phyloP scores from a whole-genome alignment of 2,888 invertebrate species.

The Polymixis flavicincta region DNA sequence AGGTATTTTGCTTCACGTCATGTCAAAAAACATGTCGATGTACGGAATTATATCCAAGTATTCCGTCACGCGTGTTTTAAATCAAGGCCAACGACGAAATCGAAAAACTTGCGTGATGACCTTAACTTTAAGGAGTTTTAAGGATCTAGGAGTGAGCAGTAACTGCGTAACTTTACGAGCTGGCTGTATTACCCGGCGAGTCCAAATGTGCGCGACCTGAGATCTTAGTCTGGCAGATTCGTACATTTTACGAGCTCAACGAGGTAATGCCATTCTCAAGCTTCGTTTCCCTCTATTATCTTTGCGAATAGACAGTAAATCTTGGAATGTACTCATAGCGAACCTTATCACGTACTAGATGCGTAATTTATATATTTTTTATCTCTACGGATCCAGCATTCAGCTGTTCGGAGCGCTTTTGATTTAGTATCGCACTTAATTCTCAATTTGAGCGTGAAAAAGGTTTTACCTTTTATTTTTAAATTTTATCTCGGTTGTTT shows the following conservation, averaged over 20 bases:
- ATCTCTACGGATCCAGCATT: conserved; percentile 45
- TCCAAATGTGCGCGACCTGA: conserved; percentile 74
- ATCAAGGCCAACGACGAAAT: conserved; percentile 47
- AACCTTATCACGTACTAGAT: conserved; percentile 72
- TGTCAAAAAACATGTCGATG: not conserved
- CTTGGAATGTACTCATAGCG: conserved; percentile 65
- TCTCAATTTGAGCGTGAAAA: conserved; percentile 43
- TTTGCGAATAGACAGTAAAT: conserved; percentile 76
- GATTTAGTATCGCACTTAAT: conserved; percentile 54
- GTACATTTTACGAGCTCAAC: conserved; percentile 76
- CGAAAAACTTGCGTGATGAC: conserved; percentile 56
- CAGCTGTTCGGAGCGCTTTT: conserved; percentile 46
- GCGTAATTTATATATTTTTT: conserved; percentile 65
- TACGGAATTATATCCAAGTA: not conserved
- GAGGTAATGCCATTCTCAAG: conserved; percentile 75
- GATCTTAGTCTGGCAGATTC: conserved; percentile 66
- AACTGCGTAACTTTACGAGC: conserved; percentile 66
- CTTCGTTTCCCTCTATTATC: conserved; percentile 78
- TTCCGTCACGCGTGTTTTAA: conserved; percentile 16
- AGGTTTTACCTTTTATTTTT: conserved; percentile 44
- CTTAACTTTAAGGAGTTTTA: conserved; percentile 61
- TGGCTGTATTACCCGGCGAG: conserved; percentile 67
- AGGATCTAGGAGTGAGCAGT: conserved; percentile 58
- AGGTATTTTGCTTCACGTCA: not conserved
- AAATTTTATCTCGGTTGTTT: conserved; percentile 41